These are phyloP conservation scores for Strigamia transsilvanica DNA, from an alignment of 2,888 invertebrate species.

Conservation along the genomic window DNA sequence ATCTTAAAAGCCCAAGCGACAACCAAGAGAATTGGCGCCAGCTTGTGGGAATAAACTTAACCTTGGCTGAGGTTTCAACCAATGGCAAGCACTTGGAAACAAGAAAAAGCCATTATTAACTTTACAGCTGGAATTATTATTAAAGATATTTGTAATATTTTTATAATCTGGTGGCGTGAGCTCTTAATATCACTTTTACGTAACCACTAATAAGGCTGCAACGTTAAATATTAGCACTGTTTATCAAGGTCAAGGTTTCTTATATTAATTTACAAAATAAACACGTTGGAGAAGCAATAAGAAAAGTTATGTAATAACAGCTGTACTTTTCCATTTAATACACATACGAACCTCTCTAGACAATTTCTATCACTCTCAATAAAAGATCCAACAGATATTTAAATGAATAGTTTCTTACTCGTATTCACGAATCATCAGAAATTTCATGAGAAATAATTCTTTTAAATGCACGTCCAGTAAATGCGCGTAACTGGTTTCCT, in stretches of 20 bases:
- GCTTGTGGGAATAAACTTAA: not conserved
- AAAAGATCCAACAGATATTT: not conserved
- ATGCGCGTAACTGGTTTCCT: slow-evolving; percentile 56
- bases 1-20: not conserved
- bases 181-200: not conserved
- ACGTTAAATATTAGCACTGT: not conserved
- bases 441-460: slow-evolving; percentile 58
- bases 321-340: slow-evolving; percentile 50
- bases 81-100: not conserved
- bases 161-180: slow-evolving; percentile 10
- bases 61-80: not conserved
- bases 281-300: not conserved
- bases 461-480: slow-evolving; percentile 52
- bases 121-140: not conserved
- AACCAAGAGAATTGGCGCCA: not conserved
- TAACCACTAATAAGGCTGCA: not conserved
- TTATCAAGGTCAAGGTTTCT: slow-evolving; percentile 26
- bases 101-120: not conserved
- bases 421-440: slow-evolving; percentile 57
- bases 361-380: too few species aligned
- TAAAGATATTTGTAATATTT: not conserved
- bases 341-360: not conserved
- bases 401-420: slow-evolving; percentile 56
- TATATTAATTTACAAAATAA: not conserved
- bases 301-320: not conserved